Conservation (phyloP, 2,888 invertebrate genomes). For the Siphlonurus alternatus region DNA sequence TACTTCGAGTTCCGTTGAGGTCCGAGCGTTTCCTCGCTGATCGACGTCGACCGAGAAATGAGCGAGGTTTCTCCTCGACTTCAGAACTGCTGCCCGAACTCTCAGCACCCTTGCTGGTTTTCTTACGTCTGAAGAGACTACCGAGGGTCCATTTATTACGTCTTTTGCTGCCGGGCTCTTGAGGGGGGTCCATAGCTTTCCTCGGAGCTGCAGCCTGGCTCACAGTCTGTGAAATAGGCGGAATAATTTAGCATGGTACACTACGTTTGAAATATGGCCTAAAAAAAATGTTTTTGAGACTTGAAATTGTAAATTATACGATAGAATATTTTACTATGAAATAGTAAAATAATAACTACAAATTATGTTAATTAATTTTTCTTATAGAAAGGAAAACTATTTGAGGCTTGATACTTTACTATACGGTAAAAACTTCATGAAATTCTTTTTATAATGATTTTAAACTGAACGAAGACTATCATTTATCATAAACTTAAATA, state of each 20-base stretch:
- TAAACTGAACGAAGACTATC: too few relatives aligned
- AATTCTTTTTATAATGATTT: too few relatives aligned
- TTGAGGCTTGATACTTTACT: too few relatives aligned
- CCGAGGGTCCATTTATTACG: slow-evolving; percentile 51
- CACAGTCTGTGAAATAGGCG: slow-evolving; percentile 27
- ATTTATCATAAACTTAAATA: too few relatives aligned
- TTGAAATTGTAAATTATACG: too few relatives aligned
- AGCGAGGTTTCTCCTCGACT: slow-evolving; percentile 26
- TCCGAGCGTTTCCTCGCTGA: not conserved
- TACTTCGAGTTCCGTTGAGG: not conserved
- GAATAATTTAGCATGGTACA: not conserved
- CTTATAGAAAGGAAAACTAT: too few relatives aligned
- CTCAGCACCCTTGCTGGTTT: slow-evolving; percentile 42
- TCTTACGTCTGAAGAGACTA: slow-evolving; percentile 50
- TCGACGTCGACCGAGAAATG: not conserved
- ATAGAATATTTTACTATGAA: too few relatives aligned
- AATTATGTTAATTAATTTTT: too few relatives aligned
- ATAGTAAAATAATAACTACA: too few relatives aligned
- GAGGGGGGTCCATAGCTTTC: slow-evolving; percentile 2
- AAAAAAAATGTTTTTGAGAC: too few relatives aligned
- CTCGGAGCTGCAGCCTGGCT: slow-evolving; percentile 16
- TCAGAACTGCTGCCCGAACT: slow-evolving; percentile 24
- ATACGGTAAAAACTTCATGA: too few relatives aligned
- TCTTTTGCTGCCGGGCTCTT: not conserved
- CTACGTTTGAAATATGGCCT: too few relatives aligned